Conservation (phyloP, 2,113 vertebrate genomes). For the Lates calcarifer region DNA sequence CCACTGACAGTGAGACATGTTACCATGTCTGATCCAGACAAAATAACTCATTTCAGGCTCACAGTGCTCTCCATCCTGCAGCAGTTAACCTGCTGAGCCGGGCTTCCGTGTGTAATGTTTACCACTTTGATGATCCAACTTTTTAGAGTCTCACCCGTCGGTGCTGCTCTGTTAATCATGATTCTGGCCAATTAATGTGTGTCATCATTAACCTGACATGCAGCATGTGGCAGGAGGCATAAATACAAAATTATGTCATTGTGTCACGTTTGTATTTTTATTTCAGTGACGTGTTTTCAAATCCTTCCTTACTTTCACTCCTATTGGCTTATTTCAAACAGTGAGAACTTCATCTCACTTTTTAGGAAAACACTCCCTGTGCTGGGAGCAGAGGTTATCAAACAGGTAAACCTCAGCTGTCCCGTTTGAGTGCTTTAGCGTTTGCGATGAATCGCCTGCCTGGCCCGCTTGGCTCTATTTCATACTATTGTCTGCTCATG, state of each 20-base stretch:
- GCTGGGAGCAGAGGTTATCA: slow-evolving; percentile 21
- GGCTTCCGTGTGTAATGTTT: slow-evolving; percentile 4
- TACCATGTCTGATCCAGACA: slow-evolving; percentile 1
- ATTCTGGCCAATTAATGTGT: slow-evolving; percentile 6
- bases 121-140: slow-evolving; percentile 24
- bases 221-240: slow-evolving; percentile 18
- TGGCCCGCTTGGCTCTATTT: slow-evolving; percentile 53
- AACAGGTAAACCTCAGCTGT: slow-evolving; percentile 50
- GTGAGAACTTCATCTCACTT: slow-evolving; percentile 50
- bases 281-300: not conserved
- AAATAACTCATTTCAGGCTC: slow-evolving; percentile 40
- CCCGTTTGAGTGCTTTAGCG: slow-evolving; percentile 41
- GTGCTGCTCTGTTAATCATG: slow-evolving; percentile 3
- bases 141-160: slow-evolving; percentile 6
- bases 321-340: not conserved
- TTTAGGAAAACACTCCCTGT: not conserved
- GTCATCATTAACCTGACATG: slow-evolving; percentile 12
- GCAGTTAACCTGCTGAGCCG: slow-evolving; percentile 35
- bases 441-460: slow-evolving; percentile 46
- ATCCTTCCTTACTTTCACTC: not conserved
- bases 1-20: slow-evolving; percentile 29
- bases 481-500: slow-evolving; percentile 51
- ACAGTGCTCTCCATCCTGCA: slow-evolving; percentile 9
- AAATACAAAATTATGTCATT: not conserved
- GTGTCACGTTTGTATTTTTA: slow-evolving; percentile 1